Conservation (phyloP, 2,113 vertebrate species). For the Etia nguti region DNA sequence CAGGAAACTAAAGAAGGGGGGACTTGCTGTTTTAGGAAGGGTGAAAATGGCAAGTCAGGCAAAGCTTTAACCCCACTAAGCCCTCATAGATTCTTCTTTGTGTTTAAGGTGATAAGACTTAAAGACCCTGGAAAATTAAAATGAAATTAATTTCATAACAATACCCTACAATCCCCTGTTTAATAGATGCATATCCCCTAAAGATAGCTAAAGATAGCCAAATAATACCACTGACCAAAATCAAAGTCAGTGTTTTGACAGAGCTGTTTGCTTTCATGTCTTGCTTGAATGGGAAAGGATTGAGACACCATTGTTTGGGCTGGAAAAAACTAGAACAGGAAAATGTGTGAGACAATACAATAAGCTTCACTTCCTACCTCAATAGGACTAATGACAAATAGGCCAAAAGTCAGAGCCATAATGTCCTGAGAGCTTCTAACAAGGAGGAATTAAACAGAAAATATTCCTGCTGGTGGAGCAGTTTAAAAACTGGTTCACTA, state of each 20-base stretch:
- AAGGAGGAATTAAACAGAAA: background rate
- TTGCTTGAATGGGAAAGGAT: background rate
- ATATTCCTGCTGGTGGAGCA: background rate
- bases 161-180: background rate
- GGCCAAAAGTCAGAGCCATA: conserved; percentile 8
- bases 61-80: background rate
- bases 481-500: background rate
- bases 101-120: background rate
- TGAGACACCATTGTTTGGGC: background rate
- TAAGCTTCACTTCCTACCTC: background rate
- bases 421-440: background rate
- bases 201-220: background rate
- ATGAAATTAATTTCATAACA: background rate
- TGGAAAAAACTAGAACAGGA: background rate
- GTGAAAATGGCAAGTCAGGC: background rate
- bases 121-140: background rate
- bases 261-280: background rate
- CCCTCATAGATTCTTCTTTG: background rate
- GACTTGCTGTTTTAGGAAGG: background rate
- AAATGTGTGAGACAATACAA: background rate
- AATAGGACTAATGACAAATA: background rate
- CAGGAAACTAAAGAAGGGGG: background rate
- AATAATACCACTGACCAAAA: background rate
- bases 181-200: background rate
- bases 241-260: background rate